Conservation (phyloP, 2,888 invertebrate genomes). For the Drosophila meridiana region DNA sequence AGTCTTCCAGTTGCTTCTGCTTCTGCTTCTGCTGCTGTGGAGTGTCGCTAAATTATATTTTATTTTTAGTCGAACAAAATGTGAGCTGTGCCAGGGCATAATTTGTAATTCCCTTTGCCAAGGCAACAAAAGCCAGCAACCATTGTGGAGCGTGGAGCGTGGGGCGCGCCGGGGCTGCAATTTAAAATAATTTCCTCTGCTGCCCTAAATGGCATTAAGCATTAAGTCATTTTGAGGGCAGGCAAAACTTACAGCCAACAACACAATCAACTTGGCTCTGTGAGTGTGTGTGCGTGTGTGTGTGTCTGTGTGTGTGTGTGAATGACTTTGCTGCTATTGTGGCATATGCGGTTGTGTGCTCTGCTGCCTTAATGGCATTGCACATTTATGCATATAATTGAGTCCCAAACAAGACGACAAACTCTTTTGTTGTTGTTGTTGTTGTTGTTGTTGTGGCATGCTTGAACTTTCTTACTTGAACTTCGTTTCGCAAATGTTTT, state of each 20-base stretch:
- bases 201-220: conserved; percentile 75
- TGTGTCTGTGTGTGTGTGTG: conserved; percentile 25
- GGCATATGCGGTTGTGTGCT: conserved; percentile 13
- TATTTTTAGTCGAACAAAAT: conserved; percentile 54
- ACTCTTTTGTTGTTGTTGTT: conserved; percentile 11
- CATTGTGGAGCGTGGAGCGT: conserved; percentile 1
- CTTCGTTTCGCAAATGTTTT: not conserved
- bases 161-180: conserved; percentile 31
- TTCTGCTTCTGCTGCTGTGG: conserved; percentile 16
- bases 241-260: conserved; percentile 53
- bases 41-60: conserved; percentile 56
- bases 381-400: conserved; percentile 75
- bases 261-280: conserved; percentile 18
- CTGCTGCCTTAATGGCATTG: conserved; percentile 31
- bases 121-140: conserved; percentile 45
- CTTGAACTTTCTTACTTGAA: conserved; percentile 3
- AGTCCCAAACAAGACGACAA: conserved; percentile 40
- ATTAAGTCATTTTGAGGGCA: conserved; percentile 71
- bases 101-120: conserved; percentile 64
- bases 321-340: conserved; percentile 40
- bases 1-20: conserved; percentile 18
- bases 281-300: conserved; percentile 10
- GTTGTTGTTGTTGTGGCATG: not conserved
- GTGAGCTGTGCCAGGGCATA: conserved; percentile 55
- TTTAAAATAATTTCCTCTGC: conserved; percentile 72